Evolutionary conservation across 2,888 invertebrate species (phyloP), one percentile per base, ranked within the genome.

Genomic region (Diachrysia chrysitis): DNA sequence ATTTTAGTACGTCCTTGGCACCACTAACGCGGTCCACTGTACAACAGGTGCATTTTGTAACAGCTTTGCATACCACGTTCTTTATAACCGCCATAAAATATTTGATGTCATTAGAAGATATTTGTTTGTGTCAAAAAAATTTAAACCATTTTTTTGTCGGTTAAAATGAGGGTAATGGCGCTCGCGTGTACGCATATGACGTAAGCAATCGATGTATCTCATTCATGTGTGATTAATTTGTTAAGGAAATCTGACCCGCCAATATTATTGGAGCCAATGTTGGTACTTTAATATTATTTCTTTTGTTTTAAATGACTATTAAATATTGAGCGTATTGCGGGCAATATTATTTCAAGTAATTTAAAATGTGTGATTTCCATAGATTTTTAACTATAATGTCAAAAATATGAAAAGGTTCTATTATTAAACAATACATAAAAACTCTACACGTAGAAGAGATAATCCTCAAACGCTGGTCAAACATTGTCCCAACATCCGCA

Each of bases 31-130:
- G 42, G n/a, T n/a, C 4, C n/a, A 42, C 42, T n/a, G 42, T 42
- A 61, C 23, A 56, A 58, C 81, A 82, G 78, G 82, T 79, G 82
- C 73, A 73, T 83, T 83, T 72, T 63, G 73, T 78, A 76, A 82
- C 71, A 66, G 67, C 75, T 71, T 74, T 79, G 79, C 77, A 79
- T 77, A 83, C 69, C 74, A 69, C 21, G 48, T 29, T 68, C 71
- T 79, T 75, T 75, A 71, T 67, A 67, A 63, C 70, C 60, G 51
- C 75, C 42, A 66, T 78, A 78, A 71, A 78, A 60, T 64, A 67
- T 67, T 59, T 71, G 67, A 65, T 67, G 78, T 70, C 75, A 62
- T 77, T 78, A 78, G 58, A 53, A 19, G 53, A 37, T 61, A 53
- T 69, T 61, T 60, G n/a, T 69, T 55, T 58, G 48, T 64, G 46